Evolutionary conservation across 2,113 vertebrate genomes (phyloP).

Genomic region (Lepus americanus): DNA sequence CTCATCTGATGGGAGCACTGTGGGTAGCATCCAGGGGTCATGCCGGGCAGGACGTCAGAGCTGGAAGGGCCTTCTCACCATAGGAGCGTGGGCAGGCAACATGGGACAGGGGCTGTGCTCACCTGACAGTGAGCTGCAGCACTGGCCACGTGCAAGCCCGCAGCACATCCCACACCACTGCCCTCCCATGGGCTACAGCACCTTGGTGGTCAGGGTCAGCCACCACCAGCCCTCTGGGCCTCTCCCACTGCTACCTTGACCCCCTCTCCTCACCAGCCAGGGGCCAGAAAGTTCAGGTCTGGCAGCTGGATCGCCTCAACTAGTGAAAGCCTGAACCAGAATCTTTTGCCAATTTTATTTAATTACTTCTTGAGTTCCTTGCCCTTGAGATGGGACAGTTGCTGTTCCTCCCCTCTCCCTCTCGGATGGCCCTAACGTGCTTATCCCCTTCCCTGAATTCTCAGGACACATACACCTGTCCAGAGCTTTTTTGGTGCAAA

Average conservation of each 20-base stretch:
- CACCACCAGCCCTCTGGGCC: not conserved
- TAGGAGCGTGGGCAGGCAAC: not conserved
- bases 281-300: not conserved
- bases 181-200: not conserved
- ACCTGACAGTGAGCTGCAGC: not conserved
- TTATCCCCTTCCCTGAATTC: not conserved
- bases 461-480: constrained; percentile 18
- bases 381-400: not conserved
- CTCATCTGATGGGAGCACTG: not conserved
- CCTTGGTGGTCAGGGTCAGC: not conserved
- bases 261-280: not conserved
- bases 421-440: not conserved
- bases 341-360: constrained; percentile 11
- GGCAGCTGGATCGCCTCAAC: not conserved
- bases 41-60: constrained; percentile 19
- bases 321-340: constrained; percentile 47
- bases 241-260: not conserved
- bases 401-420: not conserved
- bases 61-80: not conserved
- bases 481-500: constrained; percentile 35
- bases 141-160: not conserved
- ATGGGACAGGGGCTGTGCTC: not conserved
- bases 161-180: not conserved
- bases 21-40: not conserved
- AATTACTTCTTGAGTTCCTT: not conserved